Conservation (phyloP, 2,797 vertebrate genomes). For the Podarcis siculus region DNA sequence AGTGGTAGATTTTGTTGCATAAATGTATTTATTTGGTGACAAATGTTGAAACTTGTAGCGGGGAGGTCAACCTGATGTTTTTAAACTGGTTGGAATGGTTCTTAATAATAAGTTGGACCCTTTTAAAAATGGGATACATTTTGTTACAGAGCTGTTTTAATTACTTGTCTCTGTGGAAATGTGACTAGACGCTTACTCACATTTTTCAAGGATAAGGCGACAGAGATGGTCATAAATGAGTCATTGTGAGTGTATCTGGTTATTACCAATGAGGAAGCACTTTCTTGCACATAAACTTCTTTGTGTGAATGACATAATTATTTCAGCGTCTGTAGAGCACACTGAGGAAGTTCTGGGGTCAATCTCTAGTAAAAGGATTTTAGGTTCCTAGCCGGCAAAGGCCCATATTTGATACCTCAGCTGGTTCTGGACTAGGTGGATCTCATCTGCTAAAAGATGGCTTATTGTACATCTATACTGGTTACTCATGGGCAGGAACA, state of each 20-base stretch:
- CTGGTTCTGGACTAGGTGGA: background rate
- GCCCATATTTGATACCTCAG: too few species aligned
- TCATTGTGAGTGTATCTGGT: background rate
- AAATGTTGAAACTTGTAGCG: background rate
- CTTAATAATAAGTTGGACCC: background rate
- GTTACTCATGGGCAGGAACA: background rate
- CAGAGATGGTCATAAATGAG: background rate
- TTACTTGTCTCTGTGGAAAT: background rate
- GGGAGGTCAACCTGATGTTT: background rate
- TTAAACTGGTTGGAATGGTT: background rate
- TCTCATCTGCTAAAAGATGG: background rate
- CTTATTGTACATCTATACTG: background rate
- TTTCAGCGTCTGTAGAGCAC: too few species aligned
- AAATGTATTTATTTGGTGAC: background rate
- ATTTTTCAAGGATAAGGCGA: background rate
- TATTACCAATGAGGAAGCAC: background rate
- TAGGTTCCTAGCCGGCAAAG: background rate
- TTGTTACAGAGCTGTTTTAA: background rate
- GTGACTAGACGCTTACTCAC: background rate
- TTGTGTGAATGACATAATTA: background rate
- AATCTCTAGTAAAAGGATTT: background rate
- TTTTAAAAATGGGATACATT: fast-evolving
- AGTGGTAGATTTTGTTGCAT: background rate
- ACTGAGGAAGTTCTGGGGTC: background rate
- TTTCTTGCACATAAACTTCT: background rate